Base-by-base conservation (phyloP, 2,797 vertebrate genomes). In the Setipinna tenuifilis region DNA sequence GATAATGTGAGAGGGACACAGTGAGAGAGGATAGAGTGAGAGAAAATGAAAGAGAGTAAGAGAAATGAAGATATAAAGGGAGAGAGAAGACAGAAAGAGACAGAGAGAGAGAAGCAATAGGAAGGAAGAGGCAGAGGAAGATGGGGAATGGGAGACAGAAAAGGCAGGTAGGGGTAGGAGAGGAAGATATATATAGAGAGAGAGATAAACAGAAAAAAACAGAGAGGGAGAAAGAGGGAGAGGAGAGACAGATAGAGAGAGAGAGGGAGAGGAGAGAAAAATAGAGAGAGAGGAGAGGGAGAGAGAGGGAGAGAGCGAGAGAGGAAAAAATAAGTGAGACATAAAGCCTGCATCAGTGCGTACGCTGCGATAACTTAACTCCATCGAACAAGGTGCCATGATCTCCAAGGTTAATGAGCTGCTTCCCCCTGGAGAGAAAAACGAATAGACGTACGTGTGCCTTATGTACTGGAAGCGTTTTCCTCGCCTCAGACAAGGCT, bases 361-460 rank as follows among this genome's bases (percentile, higher is more conserved):
- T n/a, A 35, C 31, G 6, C 71, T 78, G 17, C 16, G 23, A 78
- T 78, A 78, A 78, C 35, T 44, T 31, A 71, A 10, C 62, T 28
- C 35, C 17, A 41, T 44, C 31, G 16, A 78, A 78, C 35, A 0
- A 17, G 71, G 31, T 3, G 71, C 35, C 71, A 78, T 44, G 5
- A 78, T 78, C 71, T 78, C 31, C 71, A 78, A 78, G 71, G 71
- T 78, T 35, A 78, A 78, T 78, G 71, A 78, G 71, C 71, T 78
- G 31, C 71, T 2, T 78, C 35, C 35, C 35, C 35, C 17, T 1
- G 1, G n/a, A 85, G 21, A 82, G 7, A 19, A 84, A 48, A 58
- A 28, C 65, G 48, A 81, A 85, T 6, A 5, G 6, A 48, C 17
- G 25, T 58, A 50, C 16, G 35, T 44, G 1, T 16, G 12, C 21